A percentile compares a stretch with the other conserved stretches of the same genome.
These are phyloP conservation scores for Loris lydekkerianus DNA, from an alignment of 2,797 vertebrate genomes.

Conservation along the genomic window DNA sequence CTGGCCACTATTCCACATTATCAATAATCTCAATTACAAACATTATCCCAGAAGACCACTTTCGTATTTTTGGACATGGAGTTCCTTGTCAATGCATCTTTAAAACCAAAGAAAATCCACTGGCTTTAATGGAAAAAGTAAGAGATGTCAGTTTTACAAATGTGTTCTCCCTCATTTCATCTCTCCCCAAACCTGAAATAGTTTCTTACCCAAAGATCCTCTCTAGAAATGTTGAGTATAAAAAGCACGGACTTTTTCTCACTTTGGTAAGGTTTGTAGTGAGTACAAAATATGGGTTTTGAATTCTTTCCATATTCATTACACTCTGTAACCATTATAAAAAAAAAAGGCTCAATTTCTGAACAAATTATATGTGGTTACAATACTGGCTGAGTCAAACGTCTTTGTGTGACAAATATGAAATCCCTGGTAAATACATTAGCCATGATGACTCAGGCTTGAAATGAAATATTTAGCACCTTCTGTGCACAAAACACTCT, in stretches of 20 bases:
- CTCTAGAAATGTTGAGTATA: constrained; percentile 57
- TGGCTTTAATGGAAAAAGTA: background rate
- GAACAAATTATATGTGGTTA: constrained; percentile 69
- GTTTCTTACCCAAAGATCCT: constrained; percentile 29
- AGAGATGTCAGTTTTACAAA: background rate
- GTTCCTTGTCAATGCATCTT: background rate
- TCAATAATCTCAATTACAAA: background rate
- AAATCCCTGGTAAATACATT: constrained; percentile 62
- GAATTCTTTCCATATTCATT: constrained; percentile 66
- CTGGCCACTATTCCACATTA: background rate
- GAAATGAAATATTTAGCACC: constrained; percentile 64
- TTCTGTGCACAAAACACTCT: constrained; percentile 48
- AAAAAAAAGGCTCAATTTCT: constrained; percentile 26
- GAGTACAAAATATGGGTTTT: constrained; percentile 66
- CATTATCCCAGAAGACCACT: background rate
- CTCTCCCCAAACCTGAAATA: background rate
- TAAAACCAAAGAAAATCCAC: background rate
- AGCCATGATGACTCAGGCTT: constrained; percentile 64
- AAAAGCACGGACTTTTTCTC: constrained; percentile 46
- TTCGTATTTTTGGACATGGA: background rate
- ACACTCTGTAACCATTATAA: constrained; percentile 75
- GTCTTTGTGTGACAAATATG: constrained; percentile 47
- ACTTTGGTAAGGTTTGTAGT: constrained; percentile 63
- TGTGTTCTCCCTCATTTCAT: background rate
- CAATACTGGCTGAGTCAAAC: constrained; percentile 69